A percentile compares a stretch with the other conserved stretches of the same genome.
phyloP scores from a whole-genome alignment of 2,797 vertebrate genomes.

The Epinephelus coioides region DNA sequence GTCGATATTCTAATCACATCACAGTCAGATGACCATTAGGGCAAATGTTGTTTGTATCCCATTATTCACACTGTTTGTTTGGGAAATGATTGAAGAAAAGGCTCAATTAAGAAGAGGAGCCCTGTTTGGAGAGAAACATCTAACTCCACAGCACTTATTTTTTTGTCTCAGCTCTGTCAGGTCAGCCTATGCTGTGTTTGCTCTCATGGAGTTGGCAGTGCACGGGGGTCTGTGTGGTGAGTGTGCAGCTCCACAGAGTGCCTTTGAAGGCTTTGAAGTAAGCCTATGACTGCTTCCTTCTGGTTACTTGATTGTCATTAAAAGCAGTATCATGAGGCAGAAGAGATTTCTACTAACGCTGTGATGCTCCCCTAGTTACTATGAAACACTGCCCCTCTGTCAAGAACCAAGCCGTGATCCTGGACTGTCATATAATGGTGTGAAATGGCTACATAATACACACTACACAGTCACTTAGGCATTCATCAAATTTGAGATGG shows the following conservation, averaged over 20 bases:
- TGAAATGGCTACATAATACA: neutral
- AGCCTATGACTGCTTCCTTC: neutral
- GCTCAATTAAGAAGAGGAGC: no score
- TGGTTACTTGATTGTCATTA: slow-evolving; percentile 38
- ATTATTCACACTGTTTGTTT: neutral
- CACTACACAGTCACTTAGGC: neutral
- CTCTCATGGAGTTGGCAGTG: neutral
- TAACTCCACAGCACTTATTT: neutral
- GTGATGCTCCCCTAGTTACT: neutral
- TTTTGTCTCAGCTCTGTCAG: neutral
- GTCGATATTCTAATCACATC: neutral
- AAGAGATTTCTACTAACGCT: neutral
- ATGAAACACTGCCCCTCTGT: slow-evolving; percentile 4
- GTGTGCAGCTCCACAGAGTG: neutral
- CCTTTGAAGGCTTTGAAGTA: neutral
- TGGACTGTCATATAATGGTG: neutral
- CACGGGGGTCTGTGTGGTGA: neutral
- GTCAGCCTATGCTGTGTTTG: neutral
- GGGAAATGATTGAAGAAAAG: neutral
- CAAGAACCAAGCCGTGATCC: neutral
- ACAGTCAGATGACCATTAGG: neutral
- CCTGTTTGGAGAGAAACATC: neutral
- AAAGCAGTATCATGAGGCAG: neutral
- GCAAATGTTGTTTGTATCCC: neutral
- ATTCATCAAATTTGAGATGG: neutral